Conservation (phyloP, 2,113 vertebrate genomes). For the Lonchura striata region DNA sequence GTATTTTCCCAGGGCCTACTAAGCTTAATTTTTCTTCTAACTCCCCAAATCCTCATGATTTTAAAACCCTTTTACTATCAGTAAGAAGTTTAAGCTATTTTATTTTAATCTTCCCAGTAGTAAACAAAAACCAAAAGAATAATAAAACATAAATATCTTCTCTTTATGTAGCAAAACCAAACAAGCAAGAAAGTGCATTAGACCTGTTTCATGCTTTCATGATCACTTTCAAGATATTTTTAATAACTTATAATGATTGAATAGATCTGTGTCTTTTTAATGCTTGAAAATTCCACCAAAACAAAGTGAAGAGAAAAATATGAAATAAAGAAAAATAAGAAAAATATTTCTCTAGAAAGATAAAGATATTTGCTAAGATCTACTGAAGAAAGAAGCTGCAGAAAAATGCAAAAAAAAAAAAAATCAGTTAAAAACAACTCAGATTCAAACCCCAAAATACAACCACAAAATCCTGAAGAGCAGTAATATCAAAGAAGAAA, state of each 20-base stretch:
- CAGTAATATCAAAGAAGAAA: background rate
- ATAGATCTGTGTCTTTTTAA: background rate
- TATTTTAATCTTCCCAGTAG: background rate
- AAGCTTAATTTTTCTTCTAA: too few relatives aligned
- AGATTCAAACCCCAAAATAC: rapidly evolving
- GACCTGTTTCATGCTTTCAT: background rate
- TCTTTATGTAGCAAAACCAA: background rate
- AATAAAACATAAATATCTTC: background rate
- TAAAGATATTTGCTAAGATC: background rate
- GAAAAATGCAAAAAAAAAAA: background rate
- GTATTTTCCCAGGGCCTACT: too few relatives aligned
- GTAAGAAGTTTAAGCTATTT: background rate
- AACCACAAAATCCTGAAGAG: background rate
- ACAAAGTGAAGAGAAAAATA: rapidly evolving
- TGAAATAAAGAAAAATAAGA: background rate
- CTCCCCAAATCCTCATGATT: too few relatives aligned
- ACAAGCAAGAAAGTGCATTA: background rate
- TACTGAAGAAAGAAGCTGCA: background rate
- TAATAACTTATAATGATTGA: background rate
- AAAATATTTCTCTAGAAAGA: background rate
- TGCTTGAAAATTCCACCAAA: background rate
- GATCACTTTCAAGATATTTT: background rate
- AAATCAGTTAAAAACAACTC: rapidly evolving
- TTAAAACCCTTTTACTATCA: too few relatives aligned
- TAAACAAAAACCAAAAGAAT: background rate